These are phyloP conservation scores for Scrobipalpa atriplicella DNA, from an alignment of 2,888 invertebrate species.

Conservation along the genomic window DNA sequence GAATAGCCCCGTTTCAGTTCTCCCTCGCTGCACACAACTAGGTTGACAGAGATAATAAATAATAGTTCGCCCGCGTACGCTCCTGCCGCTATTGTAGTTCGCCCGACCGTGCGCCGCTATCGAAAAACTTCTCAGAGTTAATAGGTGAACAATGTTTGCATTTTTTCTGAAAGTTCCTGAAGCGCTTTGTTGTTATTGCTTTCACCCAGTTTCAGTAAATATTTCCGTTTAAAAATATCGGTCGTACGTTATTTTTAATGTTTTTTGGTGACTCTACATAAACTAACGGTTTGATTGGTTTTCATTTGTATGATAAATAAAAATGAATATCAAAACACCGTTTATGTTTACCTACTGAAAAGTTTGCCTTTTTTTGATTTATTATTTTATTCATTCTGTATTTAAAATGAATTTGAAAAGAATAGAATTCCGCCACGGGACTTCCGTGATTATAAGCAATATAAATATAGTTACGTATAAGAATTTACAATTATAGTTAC, in stretches of 20 bases:
- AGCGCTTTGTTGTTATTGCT: conserved; percentile 34
- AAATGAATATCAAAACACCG: neutral
- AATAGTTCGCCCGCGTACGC: conserved; percentile 52
- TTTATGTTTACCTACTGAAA: too few relatives aligned
- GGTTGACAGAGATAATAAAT: conserved; percentile 69
- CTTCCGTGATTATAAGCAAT: too few relatives aligned
- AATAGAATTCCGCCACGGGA: too few relatives aligned
- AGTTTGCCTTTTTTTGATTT: too few relatives aligned
- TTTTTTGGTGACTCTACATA: neutral
- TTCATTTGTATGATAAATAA: neutral
- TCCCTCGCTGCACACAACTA: conserved; percentile 55
- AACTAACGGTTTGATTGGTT: neutral
- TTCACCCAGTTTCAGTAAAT: conserved; percentile 29
- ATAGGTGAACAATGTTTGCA: conserved; percentile 44
- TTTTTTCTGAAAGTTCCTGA: conserved; percentile 37
- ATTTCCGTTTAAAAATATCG: conserved; percentile 4
- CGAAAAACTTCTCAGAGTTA: conserved; percentile 52
- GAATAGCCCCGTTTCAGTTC: conserved; percentile 57
- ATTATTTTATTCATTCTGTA: too few relatives aligned
- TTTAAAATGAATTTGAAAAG: too few relatives aligned
- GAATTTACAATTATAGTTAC: too few relatives aligned
- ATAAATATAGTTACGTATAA: too few relatives aligned
- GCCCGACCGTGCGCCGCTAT: conserved; percentile 53
- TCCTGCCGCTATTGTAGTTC: conserved; percentile 58
- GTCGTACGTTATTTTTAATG: conserved; percentile 15